phyloP scores from a whole-genome alignment of 1,140 invertebrate genomes.

The Sarcophaga bullata region DNA sequence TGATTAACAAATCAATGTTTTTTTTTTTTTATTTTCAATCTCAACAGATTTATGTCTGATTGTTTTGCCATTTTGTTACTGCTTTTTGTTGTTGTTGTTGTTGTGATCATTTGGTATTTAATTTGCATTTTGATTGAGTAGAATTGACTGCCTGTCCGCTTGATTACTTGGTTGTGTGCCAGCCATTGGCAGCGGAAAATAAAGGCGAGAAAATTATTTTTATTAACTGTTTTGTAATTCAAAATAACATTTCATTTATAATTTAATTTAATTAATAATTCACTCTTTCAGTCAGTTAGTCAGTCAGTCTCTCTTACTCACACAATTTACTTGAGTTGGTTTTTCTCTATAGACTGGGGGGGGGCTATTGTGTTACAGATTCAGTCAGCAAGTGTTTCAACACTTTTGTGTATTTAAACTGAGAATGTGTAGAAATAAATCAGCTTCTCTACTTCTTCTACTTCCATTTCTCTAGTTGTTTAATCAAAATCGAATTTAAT shows the following conservation, averaged over 20 bases:
- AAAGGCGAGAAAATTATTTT: conserved; percentile 36
- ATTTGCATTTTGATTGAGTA: conserved; percentile 3
- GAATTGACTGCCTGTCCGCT: not conserved
- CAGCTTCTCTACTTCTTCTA: conserved; percentile 12
- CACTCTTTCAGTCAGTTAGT: not conserved
- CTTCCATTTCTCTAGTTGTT: not conserved
- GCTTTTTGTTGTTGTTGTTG: conserved; percentile 12
- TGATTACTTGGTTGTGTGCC: too few species aligned
- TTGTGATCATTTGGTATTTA: too few species aligned
- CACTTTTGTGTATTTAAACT: not conserved
- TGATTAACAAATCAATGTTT: conserved; percentile 6
- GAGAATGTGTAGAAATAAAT: conserved; percentile 18
- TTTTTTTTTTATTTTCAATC: not conserved
- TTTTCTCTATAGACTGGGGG: not conserved
- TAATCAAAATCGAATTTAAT: conserved; percentile 34
- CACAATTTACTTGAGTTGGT: not conserved
- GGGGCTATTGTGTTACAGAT: not conserved
- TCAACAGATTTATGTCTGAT: not conserved
- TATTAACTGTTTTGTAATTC: conserved; percentile 29
- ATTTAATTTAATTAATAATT: conserved; percentile 33
- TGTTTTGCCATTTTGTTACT: conserved; percentile 5
- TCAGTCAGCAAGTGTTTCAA: not conserved
- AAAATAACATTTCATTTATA: not conserved
- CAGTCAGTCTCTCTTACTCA: not conserved
- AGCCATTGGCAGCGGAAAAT: not conserved